Evolutionary conservation across 2,888 invertebrate genomes (phyloP), one percentile per base, ranked within the genome.

Genomic region (Rhamnusium bicolor): DNA sequence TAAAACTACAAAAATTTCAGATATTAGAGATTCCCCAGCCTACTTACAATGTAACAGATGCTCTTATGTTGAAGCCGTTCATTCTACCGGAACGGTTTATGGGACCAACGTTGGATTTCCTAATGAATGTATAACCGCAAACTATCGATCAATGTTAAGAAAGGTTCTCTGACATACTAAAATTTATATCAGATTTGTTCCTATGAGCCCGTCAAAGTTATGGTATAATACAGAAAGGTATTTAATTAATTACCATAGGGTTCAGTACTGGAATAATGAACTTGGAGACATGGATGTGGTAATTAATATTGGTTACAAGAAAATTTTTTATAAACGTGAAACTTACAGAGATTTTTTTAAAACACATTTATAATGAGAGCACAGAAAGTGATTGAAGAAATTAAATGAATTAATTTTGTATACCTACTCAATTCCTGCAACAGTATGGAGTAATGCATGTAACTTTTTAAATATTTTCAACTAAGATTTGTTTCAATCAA

Each of bases 91-190:
- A 53, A 32, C 16, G 27, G 16, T 40, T 56, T 67, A 46, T 16
- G 56, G 67, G 46, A 32, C 21, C 16, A 19, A 7, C 21, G n/a
- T 24, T 46, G 56, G 56, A 21, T 54, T 21, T 24, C 32, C 56
- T 67, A 67, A 67, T 67, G 67, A 67, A 67, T 67, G 18, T 56
- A 54, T 56, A 56, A 46, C 56, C 56, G 12, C 56, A 53, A 67
- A 56, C 67, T 67, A 67, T 56, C 67, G 67, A 67, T 67, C 67
- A 56, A 56, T 46, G 16, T 56, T 46, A 56, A 46, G 67, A 56
- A 53, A 65, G 65, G 29, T 32, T 19, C 32, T 16, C 32, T 53
- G 65, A 53, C 14, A 32, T 32, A 24, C 32, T 51, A n/a, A 53
- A 65, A 65, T 51, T 65, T 65, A 27, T 16, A 32, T 54, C 66